Conservation (phyloP, 2,888 invertebrate species). For the Piscicola geometra region DNA sequence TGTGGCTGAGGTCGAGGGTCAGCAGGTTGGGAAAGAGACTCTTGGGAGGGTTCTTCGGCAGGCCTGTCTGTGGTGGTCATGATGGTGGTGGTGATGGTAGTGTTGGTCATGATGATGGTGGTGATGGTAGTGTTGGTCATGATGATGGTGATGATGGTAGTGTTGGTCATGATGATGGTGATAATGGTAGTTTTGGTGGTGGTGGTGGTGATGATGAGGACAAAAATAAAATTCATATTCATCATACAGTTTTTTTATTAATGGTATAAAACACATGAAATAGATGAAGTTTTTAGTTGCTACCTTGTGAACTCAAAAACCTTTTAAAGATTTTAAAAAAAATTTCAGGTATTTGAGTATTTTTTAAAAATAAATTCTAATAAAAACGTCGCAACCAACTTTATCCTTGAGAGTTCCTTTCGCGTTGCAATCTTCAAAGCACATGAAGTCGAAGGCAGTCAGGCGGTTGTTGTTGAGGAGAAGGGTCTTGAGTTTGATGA, state of each 20-base stretch:
- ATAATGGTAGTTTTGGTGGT: too few relatives aligned
- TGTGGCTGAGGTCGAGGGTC: conserved; percentile 89
- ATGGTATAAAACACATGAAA: too few relatives aligned
- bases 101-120: too few relatives aligned
- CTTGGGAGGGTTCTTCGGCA: conserved; percentile 27
- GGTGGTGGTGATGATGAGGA: too few relatives aligned
- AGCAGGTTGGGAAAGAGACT: conserved; percentile 87
- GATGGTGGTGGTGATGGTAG: too few relatives aligned
- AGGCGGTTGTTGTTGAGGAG: conserved; percentile 81
- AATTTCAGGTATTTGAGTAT: not conserved
- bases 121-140: too few relatives aligned
- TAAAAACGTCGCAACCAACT: not conserved
- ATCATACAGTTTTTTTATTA: too few relatives aligned
- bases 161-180: too few relatives aligned
- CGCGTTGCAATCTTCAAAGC: not conserved
- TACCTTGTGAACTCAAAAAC: not conserved
- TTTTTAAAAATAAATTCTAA: not conserved
- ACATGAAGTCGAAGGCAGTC: conserved; percentile 63
- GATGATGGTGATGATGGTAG: too few relatives aligned
- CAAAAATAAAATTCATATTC: too few relatives aligned
- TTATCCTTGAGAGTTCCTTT: not conserved
- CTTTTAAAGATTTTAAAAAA: not conserved
- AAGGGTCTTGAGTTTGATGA: conserved; percentile 75
- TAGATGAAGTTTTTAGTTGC: too few relatives aligned
- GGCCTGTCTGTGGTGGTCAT: not conserved